phyloP scores from a whole-genome alignment of 1,140 invertebrate genomes.

The Campoletis sonorensis region DNA sequence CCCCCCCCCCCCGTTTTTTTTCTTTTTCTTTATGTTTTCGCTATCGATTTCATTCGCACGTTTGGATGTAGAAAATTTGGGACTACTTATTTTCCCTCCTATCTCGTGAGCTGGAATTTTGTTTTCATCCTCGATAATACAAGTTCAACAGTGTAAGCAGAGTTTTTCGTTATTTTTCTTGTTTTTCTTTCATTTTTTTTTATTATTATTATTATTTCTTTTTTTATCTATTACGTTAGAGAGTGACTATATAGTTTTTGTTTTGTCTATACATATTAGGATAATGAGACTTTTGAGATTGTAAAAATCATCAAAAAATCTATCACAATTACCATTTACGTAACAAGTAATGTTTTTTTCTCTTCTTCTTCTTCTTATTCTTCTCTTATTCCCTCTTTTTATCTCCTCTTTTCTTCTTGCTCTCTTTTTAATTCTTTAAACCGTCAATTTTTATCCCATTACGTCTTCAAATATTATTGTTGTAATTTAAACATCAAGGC shows the following conservation, averaged over 20 bases:
- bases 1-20: too few species aligned
- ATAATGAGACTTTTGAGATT: conserved; percentile 78
- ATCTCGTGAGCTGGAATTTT: conserved; percentile 1
- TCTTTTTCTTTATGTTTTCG: conserved; percentile 15
- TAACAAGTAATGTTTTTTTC: conserved; percentile 74
- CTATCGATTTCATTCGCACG: conserved; percentile 17
- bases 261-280: conserved; percentile 73
- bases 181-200: conserved; percentile 43
- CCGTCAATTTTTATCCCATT: conserved; percentile 28
- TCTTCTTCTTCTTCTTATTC: too few species aligned
- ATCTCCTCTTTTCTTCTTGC: conserved; percentile 56
- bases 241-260: conserved; percentile 72
- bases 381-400: conserved; percentile 55
- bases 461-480: conserved; percentile 74
- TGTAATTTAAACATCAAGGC: conserved; percentile 77
- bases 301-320: conserved; percentile 80
- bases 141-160: conserved; percentile 70
- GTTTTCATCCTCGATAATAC: conserved; percentile 53
- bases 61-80: conserved; percentile 12
- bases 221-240: conserved; percentile 69
- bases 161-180: conserved; percentile 63
- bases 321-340: conserved; percentile 78
- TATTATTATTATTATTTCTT: too few species aligned
- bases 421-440: too few species aligned
- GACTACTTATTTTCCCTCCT: conserved; percentile 23